Conservation (phyloP, 2,888 invertebrate genomes). For the Crocallis elinguaria region DNA sequence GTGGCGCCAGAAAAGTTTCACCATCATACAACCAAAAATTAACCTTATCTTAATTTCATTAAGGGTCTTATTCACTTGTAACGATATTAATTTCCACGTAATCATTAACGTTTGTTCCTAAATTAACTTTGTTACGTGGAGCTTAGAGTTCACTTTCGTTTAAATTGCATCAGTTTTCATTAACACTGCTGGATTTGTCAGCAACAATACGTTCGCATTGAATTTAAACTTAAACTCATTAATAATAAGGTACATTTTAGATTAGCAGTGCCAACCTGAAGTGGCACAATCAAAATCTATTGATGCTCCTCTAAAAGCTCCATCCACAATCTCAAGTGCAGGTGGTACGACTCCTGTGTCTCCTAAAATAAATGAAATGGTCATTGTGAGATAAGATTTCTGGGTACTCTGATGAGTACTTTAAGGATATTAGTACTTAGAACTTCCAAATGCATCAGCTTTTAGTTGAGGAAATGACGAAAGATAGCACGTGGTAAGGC, state of each 20-base stretch:
- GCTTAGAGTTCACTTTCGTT: conserved; percentile 47
- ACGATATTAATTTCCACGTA: conserved; percentile 38
- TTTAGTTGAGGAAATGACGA: conserved; percentile 45
- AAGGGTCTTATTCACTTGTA: conserved; percentile 38
- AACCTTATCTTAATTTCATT: conserved; percentile 27
- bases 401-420: conserved; percentile 52
- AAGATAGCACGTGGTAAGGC: conserved; percentile 37
- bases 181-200: conserved; percentile 65
- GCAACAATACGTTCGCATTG: conserved; percentile 43
- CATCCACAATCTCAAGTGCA: conserved; percentile 75
- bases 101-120: conserved; percentile 32
- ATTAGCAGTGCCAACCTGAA: conserved; percentile 51
- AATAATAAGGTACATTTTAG: conserved; percentile 43
- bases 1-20: conserved; percentile 73
- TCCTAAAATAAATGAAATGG: conserved; percentile 82
- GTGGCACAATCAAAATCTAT: conserved; percentile 71
- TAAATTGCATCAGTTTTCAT: conserved; percentile 44
- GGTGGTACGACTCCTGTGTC: conserved; percentile 80
- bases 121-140: conserved; percentile 39
- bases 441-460: conserved; percentile 46
- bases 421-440: conserved; percentile 30
- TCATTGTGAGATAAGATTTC: conserved; percentile 75
- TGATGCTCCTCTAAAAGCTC: conserved; percentile 77
- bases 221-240: conserved; percentile 31
- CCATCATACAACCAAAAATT: conserved; percentile 28